Evolutionary conservation across 2,888 invertebrate species (phyloP), one percentile per base, ranked within the genome.

Genomic region (Oxyteleia sp.): DNA sequence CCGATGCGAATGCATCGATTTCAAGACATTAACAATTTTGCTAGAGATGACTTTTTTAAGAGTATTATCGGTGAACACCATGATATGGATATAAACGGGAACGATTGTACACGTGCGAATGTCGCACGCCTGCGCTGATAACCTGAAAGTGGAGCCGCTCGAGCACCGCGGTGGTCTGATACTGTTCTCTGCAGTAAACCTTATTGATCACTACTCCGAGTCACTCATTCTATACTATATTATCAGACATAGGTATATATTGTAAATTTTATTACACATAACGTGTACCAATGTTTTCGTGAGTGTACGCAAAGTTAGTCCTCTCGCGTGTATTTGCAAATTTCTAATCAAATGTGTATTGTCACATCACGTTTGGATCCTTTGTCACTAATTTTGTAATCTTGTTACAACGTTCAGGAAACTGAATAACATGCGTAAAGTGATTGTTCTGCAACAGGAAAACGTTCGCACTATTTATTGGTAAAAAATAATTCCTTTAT

Each of bases 121-220:
- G 16, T 47, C 18, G 16, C 43, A 82, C 75, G 82, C 82, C 75
- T 82, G 82, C 82, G 82, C 82, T 75, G 61, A 61, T 69, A 75
- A 68, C 49, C 38, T 49, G 74, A 71, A 82, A 64, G 57, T 38
- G 41, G 55, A 75, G 47, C 61, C 69, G 69, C 49, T 61, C 64
- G 63, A 82, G 81, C 81, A 74, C 74, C 75, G 75, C 81, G 74
- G 74, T 75, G 81, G 57, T 53, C 81, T 75, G 66, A 55, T 59
- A 68, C 53, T 41, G 61, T 61, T 18, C 74, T 81, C 81, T 75
- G 81, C 81, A 75, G 81, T 69, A 81, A 69, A 75, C 75, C 75
- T 75, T 81, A 81, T 81, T 81, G 81, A 81, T 81, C 81, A 81
- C 69, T 74, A 47, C 68, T 53, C 55, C 38, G 66, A 69, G 75